A percentile compares a stretch with the other conserved stretches of the same genome.
These are phyloP conservation scores for Nansenia antarctica DNA, from an alignment of 2,113 vertebrate species.

Conservation along the genomic window DNA sequence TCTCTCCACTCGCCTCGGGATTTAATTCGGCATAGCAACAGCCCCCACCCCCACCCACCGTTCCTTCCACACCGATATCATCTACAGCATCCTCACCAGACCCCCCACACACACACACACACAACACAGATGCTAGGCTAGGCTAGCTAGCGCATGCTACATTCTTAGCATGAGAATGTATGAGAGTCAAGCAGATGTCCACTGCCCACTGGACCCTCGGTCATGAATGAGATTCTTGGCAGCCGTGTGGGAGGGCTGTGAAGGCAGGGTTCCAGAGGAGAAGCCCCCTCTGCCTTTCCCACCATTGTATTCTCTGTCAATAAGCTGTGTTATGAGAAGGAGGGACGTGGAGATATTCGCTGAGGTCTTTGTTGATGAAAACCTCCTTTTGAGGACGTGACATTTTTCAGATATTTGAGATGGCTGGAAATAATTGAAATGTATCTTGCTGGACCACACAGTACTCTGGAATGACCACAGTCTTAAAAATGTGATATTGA, in stretches of 20 bases:
- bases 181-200: slow-evolving; percentile 57
- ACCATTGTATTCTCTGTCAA: slow-evolving; percentile 69
- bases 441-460: slow-evolving; percentile 67
- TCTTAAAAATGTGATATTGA: slow-evolving; percentile 3
- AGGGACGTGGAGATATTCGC: slow-evolving; percentile 46
- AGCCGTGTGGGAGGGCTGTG: slow-evolving; percentile 44
- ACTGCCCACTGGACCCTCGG: slow-evolving; percentile 52
- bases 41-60: background rate
- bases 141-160: no score
- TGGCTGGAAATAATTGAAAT: slow-evolving; percentile 75
- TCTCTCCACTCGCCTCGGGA: no score
- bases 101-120: no score
- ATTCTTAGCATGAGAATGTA: no score
- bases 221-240: slow-evolving; percentile 71
- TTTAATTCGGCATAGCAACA: no score
- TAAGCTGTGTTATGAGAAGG: slow-evolving; percentile 68
- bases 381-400: slow-evolving; percentile 66
- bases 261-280: slow-evolving; percentile 53
- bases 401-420: slow-evolving; percentile 80
- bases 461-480: background rate
- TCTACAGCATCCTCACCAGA: no score
- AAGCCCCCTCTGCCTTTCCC: slow-evolving; percentile 63
- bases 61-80: no score
- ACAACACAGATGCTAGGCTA: no score
- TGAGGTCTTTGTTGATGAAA: slow-evolving; percentile 54